Percentiles rank a stretch among this genome's conserved stretches.
Conservation (phyloP, 2,113 vertebrate genomes). For the Clarias gariepinus region DNA sequence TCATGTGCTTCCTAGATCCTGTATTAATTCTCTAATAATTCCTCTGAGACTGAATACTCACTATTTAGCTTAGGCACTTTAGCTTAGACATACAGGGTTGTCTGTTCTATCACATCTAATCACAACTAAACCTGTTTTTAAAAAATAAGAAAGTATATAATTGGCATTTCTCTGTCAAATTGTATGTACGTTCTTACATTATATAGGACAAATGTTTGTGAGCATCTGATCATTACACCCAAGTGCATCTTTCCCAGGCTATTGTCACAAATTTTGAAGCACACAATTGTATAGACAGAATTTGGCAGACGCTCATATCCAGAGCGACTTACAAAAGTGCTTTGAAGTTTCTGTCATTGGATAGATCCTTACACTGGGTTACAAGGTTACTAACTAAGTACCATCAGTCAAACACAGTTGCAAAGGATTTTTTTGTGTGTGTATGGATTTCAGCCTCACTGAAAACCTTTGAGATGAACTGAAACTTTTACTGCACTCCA, state of each 20-base stretch:
- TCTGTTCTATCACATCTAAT: no score
- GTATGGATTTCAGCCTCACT: background rate
- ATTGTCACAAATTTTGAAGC: background rate
- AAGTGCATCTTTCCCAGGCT: background rate
- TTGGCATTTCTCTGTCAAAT: conserved; percentile 5
- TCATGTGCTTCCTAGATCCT: conserved; percentile 6
- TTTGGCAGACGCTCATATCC: no score
- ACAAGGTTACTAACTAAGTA: no score
- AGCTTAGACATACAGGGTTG: background rate
- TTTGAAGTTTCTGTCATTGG: no score
- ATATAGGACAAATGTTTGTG: background rate
- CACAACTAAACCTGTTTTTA: background rate
- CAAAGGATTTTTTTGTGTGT: no score
- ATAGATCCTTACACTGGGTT: no score
- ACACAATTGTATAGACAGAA: background rate
- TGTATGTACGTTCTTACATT: no score
- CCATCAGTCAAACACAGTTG: no score
- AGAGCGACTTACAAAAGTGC: no score
- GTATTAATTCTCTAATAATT: conserved; percentile 5
- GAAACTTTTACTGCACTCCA: background rate
- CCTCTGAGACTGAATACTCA: background rate
- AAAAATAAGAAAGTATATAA: background rate
- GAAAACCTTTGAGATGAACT: no score
- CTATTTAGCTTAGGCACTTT: background rate
- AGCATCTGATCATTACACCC: background rate